These are phyloP conservation scores for Perdita meconis DNA, from an alignment of 2,888 invertebrate species.

Conservation along the genomic window DNA sequence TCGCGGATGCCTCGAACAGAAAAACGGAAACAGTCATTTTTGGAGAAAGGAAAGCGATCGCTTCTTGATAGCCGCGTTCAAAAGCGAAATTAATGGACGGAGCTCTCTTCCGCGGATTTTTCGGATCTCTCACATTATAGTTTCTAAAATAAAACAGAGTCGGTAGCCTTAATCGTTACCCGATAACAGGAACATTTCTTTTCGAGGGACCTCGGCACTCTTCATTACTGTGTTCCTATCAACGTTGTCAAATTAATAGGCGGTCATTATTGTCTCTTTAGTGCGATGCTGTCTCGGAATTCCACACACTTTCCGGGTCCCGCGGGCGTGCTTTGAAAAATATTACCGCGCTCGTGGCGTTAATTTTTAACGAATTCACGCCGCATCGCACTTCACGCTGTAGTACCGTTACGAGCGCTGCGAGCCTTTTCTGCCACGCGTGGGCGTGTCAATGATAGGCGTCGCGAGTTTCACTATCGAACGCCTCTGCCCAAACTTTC, in stretches of 20 bases:
- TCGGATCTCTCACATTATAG: neutral
- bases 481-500: neutral
- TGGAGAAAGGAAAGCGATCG: too few species aligned
- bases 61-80: too few species aligned
- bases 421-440: neutral
- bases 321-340: neutral
- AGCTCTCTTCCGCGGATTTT: neutral
- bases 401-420: neutral
- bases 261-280: slow-evolving; percentile 3
- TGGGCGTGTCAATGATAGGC: neutral
- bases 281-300: slow-evolving; percentile 1
- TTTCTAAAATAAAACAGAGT: neutral
- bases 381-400: neutral
- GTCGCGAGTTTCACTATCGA: neutral
- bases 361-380: slow-evolving; percentile 17
- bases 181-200: slow-evolving; percentile 11
- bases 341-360: neutral
- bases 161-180: slow-evolving; percentile 23
- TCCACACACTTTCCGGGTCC: neutral
- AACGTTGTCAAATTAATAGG: slow-evolving; percentile 3
- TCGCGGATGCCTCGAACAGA: too few species aligned
- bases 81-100: slow-evolving; percentile 4
- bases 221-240: slow-evolving; percentile 2
- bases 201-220: neutral
- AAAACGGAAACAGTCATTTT: too few species aligned